phyloP scores from a whole-genome alignment of 2,888 invertebrate genomes.

The Diaprepes abbreviatus region DNA sequence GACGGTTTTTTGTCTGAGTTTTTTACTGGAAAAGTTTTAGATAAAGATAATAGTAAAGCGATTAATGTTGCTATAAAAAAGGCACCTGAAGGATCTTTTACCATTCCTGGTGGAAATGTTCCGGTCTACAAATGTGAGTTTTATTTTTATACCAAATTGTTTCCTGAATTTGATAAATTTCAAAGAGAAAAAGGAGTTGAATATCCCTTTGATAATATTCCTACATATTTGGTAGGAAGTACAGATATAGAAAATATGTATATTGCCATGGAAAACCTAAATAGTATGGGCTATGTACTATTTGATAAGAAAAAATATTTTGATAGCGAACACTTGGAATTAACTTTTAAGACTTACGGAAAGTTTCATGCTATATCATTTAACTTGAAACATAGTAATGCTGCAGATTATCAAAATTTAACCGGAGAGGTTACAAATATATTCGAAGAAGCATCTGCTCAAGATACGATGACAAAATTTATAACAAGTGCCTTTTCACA shows the following conservation, averaged over 20 bases:
- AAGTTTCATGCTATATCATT: constrained; percentile 42
- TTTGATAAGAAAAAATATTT: constrained; percentile 18
- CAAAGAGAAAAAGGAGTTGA: constrained; percentile 14
- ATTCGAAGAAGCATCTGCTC: constrained; percentile 2
- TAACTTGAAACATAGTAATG: constrained; percentile 21
- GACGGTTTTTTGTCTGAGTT: constrained; percentile 5
- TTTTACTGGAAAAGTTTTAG: constrained; percentile 14
- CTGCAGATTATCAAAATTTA: constrained; percentile 21
- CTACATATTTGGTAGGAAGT: constrained; percentile 17
- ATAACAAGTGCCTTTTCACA: constrained; percentile 5
- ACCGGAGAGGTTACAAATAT: neutral
- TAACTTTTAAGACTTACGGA: constrained; percentile 34
- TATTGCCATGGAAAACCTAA: constrained; percentile 31
- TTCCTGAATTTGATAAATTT: constrained; percentile 28
- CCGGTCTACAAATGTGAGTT: constrained; percentile 27
- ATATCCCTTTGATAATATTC: neutral
- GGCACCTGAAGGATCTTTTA: neutral
- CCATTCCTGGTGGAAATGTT: neutral
- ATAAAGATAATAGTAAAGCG: constrained; percentile 28
- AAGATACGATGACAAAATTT: neutral
- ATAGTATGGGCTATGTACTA: constrained; percentile 19
- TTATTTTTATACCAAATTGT: constrained; percentile 22
- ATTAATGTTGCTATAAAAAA: constrained; percentile 31
- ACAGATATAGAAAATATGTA: constrained; percentile 16
- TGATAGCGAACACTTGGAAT: constrained; percentile 27